A percentile compares a stretch with the other conserved stretches of the same genome.
Evolutionary conservation across 2,888 invertebrate species (phyloP).

Genomic region (Formica aserva): DNA sequence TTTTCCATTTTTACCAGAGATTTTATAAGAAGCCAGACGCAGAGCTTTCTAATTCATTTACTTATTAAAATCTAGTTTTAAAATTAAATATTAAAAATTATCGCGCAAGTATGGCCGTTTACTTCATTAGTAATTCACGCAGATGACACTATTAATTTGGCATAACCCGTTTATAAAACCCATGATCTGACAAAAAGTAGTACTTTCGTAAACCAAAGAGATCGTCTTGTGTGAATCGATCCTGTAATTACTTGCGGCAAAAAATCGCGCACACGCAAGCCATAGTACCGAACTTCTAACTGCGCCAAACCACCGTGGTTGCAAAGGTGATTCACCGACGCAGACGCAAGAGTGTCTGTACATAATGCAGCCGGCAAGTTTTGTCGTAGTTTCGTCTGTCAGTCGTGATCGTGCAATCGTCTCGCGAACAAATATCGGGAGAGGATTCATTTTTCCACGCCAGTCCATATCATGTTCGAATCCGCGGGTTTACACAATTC

Average conservation of each 20-base stretch:
- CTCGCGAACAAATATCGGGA: neutral
- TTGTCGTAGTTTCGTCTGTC: neutral
- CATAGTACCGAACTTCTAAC: neutral
- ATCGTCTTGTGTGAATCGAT: slow-evolving; percentile 9
- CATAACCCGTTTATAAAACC: neutral
- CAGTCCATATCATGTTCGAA: neutral
- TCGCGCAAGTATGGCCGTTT: neutral
- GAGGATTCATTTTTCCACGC: neutral
- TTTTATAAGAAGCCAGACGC: neutral
- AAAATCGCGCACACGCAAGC: slow-evolving; percentile 3
- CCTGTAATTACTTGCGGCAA: slow-evolving; percentile 13
- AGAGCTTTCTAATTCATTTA: neutral
- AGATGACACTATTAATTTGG: neutral
- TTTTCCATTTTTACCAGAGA: neutral
- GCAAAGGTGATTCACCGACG: slow-evolving; percentile 1
- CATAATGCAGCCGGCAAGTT: neutral
- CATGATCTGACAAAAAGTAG: neutral
- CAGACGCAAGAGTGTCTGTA: neutral
- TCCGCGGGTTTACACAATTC: neutral
- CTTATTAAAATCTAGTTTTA: neutral
- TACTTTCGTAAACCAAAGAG: neutral
- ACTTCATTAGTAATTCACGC: slow-evolving; percentile 8
- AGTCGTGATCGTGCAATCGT: neutral
- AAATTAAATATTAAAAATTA: neutral
- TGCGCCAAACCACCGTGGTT: neutral